Conservation (phyloP, 2,113 vertebrate species). For the Odocoileus virginianus region DNA sequence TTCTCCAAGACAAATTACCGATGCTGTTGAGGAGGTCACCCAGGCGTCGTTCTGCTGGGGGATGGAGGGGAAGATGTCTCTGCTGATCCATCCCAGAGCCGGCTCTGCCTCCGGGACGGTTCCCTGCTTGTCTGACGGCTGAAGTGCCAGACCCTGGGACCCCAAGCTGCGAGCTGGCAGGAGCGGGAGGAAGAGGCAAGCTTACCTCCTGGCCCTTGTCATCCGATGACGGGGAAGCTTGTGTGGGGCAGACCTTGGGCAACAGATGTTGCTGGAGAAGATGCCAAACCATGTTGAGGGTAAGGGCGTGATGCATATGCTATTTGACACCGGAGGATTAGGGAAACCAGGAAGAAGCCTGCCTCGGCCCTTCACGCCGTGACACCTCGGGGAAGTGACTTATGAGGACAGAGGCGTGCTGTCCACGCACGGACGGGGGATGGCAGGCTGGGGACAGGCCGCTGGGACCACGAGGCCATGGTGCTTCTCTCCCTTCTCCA, state of each 20-base stretch:
- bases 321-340: slow-evolving; percentile 39
- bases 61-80: slow-evolving; percentile 31
- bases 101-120: not conserved
- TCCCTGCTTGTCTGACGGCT: not conserved
- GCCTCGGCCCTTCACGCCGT: slow-evolving; percentile 2
- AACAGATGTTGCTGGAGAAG: slow-evolving; percentile 12
- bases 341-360: slow-evolving; percentile 54
- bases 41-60: slow-evolving; percentile 2
- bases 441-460: not conserved
- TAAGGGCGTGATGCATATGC: slow-evolving; percentile 34
- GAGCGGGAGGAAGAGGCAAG: slow-evolving; percentile 12
- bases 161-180: slow-evolving; percentile 51
- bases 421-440: not conserved
- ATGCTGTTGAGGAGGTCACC: slow-evolving; percentile 40
- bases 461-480: not conserved
- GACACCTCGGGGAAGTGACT: slow-evolving; percentile 55
- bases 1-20: slow-evolving; percentile 63
- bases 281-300: slow-evolving; percentile 34
- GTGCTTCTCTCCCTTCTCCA: not conserved
- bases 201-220: slow-evolving; percentile 30
- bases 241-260: slow-evolving; percentile 41
- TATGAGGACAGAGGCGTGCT: not conserved
- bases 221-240: slow-evolving; percentile 38
- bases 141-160: not conserved
- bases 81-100: not conserved